Evolutionary conservation across 1,140 invertebrate genomes (phyloP), one percentile per base, ranked within the genome.

Genomic region (Ostrea denselamellosa): DNA sequence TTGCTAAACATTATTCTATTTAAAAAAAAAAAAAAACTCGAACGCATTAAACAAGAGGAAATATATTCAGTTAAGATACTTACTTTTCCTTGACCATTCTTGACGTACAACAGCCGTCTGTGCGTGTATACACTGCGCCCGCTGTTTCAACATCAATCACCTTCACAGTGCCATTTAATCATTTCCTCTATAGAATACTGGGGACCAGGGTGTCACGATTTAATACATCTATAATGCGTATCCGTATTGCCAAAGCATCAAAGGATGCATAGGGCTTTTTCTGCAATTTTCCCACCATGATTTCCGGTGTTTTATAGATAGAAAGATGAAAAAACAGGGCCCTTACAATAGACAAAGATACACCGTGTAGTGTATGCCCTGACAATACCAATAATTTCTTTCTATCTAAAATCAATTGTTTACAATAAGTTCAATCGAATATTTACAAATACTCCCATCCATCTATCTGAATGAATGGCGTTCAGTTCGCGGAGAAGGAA

Each of bases 381-480:
- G 22, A 28, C 22, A 9, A 25, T 71, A 9, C 68, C 25, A 28
- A 28, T 71, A 25, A 28, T 71, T 34, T 71, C 68, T 71, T 71
- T 71, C 68, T 71, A 28, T 34, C 22, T 71, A 71, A 71, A 71
- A 71, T 34, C 68, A 71, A 71, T 71, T 71, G 25, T 71, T 71
- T 71, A 71, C 68, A 3, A 2, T 28, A 25, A 9, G 9, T 14
- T 14, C 14, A 5, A 62, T 62, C 58, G 58, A 62, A 14, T 62
- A 14, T 19, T 14, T 34, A 71, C 25, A 68, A 68, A 25, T 68
- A 71, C 25, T 44, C 14, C 68, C 25, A 71, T 71, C 68, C 8
- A 34, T 34, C 25, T 8, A 9, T n/a, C 9, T 71, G 22, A 71
- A 71, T 44, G 34, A 1, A 44, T 62, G 25, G 7, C 68, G 28